Percentiles rank a stretch among this genome's conserved stretches.
These are phyloP conservation scores for Alentia gelatinosa DNA, from an alignment of 2,888 invertebrate species.

Conservation along the genomic window DNA sequence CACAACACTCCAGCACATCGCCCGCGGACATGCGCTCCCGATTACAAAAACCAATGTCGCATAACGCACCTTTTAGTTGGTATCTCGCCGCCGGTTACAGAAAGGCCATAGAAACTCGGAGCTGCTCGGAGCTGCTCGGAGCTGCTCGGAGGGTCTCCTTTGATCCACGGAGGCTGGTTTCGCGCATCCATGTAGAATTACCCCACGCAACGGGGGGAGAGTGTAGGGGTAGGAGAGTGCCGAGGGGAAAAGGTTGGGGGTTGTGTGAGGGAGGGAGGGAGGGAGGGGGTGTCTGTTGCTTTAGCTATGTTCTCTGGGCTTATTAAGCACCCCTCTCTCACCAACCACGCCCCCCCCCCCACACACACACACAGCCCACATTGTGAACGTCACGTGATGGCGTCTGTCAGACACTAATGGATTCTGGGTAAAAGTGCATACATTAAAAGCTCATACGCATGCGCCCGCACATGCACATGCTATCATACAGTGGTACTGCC, in stretches of 20 bases:
- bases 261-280: not conserved
- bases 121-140: not conserved
- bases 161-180: not conserved
- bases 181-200: not conserved
- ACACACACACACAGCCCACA: no score
- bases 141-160: not conserved
- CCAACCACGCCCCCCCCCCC: no score
- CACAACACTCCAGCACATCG: not conserved
- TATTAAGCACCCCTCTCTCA: constrained; percentile 17
- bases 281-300: not conserved
- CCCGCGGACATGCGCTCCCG: not conserved
- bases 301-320: not conserved
- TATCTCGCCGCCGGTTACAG: not conserved
- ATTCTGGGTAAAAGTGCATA: not conserved
- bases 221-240: not conserved
- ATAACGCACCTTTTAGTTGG: not conserved
- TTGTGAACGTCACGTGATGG: not conserved
- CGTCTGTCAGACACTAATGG: not conserved
- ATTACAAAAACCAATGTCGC: not conserved
- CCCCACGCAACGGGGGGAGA: not conserved
- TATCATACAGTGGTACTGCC: no score
- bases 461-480: no score
- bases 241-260: not conserved
- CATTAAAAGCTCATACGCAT: not conserved
- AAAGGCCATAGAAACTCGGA: not conserved